A percentile compares a stretch with the other conserved stretches of the same genome.
These are phyloP conservation scores for Tolypeutes matacus DNA, from an alignment of 2,797 vertebrate genomes.

Conservation along the genomic window DNA sequence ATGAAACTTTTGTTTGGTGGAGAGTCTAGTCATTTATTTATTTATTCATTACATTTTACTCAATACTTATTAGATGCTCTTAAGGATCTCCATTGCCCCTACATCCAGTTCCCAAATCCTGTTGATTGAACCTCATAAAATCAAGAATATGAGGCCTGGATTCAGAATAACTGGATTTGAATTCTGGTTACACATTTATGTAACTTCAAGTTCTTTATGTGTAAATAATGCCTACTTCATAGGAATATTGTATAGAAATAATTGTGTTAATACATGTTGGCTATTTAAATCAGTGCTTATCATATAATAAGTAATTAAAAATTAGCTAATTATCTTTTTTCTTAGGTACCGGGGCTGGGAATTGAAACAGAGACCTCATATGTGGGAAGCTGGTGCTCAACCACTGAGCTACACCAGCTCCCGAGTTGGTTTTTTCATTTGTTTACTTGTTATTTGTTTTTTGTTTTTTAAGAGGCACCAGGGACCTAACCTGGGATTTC, in stretches of 20 bases:
- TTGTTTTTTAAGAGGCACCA: too few relatives aligned
- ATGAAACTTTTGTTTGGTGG: neutral
- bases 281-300: neutral
- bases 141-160: neutral
- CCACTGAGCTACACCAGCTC: too few relatives aligned
- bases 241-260: neutral
- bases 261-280: constrained; percentile 1
- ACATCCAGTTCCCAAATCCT: neutral
- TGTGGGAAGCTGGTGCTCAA: too few relatives aligned
- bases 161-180: neutral
- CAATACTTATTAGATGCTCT: neutral
- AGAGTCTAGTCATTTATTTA: neutral
- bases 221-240: neutral
- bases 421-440: too few relatives aligned
- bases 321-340: neutral
- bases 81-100: neutral
- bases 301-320: neutral
- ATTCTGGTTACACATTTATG: neutral
- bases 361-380: too few relatives aligned
- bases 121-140: neutral
- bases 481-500: too few relatives aligned
- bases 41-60: constrained; percentile 29
- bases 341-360: too few relatives aligned
- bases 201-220: constrained; percentile 29
- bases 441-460: too few relatives aligned